phyloP scores from a whole-genome alignment of 2,888 invertebrate species.

The Mesoligia furuncula region DNA sequence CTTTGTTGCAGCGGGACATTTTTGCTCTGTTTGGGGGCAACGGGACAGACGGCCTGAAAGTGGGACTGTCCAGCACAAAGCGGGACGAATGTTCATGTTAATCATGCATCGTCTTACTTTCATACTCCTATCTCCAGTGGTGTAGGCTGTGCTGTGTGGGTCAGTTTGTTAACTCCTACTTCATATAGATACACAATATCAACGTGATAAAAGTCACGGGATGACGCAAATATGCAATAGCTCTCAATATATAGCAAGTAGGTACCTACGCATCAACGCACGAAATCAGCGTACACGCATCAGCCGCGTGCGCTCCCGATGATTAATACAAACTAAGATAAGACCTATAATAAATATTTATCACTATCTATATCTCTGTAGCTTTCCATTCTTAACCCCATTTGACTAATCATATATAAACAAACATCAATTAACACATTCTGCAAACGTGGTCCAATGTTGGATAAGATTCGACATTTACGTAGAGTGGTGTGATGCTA shows the following conservation, averaged over 20 bases:
- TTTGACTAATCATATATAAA: conserved; percentile 48
- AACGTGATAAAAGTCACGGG: neutral
- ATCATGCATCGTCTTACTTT: neutral
- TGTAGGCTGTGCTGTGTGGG: neutral
- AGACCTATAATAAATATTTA: conserved; percentile 51
- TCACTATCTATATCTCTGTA: conserved; percentile 70
- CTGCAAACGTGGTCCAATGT: conserved; percentile 34
- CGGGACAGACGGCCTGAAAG: no score
- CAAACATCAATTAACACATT: conserved; percentile 51
- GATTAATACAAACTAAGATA: conserved; percentile 58
- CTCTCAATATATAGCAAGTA: conserved; percentile 24
- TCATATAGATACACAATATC: neutral
- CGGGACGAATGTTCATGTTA: no score
- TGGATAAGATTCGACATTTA: conserved; percentile 41
- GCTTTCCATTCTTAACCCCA: conserved; percentile 66
- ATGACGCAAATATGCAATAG: conserved; percentile 27
- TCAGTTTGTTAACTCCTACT: neutral
- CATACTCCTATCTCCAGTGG: neutral
- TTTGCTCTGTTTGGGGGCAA: no score
- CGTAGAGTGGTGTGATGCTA: conserved; percentile 34
- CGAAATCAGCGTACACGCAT: conserved; percentile 49
- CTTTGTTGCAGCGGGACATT: no score
- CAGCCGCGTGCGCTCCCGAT: conserved; percentile 57
- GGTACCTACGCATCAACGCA: conserved; percentile 22
- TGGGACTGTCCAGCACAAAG: no score